Evolutionary conservation across 1,140 invertebrate genomes (phyloP), one percentile per base, ranked within the genome.

Genomic region (Scaptomyza pallida): DNA sequence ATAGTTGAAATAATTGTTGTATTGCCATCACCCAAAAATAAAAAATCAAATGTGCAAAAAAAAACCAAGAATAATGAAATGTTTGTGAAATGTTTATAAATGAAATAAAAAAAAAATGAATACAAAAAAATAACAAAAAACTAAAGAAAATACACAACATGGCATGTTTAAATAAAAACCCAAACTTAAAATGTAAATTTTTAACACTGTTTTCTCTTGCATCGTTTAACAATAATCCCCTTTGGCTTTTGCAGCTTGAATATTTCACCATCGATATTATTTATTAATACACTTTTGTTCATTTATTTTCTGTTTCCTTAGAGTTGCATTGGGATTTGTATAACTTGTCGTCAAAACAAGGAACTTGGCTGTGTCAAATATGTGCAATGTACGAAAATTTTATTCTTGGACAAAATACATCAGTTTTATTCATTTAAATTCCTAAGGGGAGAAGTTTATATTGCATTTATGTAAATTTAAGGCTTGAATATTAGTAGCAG

Each of bases 1-100:
- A 88, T 88, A 88, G 78, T 86, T 86, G 82, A 88, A 88, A 88
- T 88, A 88, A 88, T 88, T 88, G 82, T 88, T 88, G 82, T 74
- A 74, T 74, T 70, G 71, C 72, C 72, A 70, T 88, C 82, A 70
- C 59, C 61, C 78, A 6, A 26, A 48, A 72, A 62, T 59, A 35
- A 68, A 72, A 77, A 77, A 77, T 60, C 55, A 81, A 74, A 75
- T 88, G 77, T 86, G 81, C 82, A 78, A 88, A 62, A 78, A 88
- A 62, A 82, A 72, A 79, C 60, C 57, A 57, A 70, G 16, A 85
- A 52, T 75, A 80, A 73, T 48, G 59, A 61, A 69, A 82, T 89
- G 72, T 88, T 82, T 89, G 82, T 89, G 83, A 89, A 88, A 88
- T 88, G 82, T 88, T 88, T 88, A 88, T 88, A 88, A 82, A 73